phyloP scores from a whole-genome alignment of 2,888 invertebrate genomes.

The Diachrysia chrysitis region DNA sequence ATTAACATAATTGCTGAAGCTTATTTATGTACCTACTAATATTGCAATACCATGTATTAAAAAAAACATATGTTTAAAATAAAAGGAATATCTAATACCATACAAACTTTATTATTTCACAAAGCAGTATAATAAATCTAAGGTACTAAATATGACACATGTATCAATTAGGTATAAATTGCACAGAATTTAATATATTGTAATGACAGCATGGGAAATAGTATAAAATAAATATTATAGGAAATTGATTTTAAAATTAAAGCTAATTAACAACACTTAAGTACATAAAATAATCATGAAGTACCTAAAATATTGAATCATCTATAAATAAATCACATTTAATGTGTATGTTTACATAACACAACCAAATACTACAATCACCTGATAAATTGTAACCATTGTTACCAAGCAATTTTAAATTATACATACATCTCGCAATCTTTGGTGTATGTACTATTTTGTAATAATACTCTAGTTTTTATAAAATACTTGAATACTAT shows the following conservation, averaged over 20 bases:
- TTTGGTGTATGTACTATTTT: conserved; percentile 42
- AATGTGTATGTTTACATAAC: conserved; percentile 41
- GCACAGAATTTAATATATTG: conserved; percentile 5
- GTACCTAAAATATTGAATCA: conserved; percentile 25
- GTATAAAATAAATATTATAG: background rate
- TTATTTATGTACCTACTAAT: background rate
- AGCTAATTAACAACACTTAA: conserved; percentile 57
- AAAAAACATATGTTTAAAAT: background rate
- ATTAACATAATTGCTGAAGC: conserved; percentile 5
- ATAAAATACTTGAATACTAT: conserved; percentile 43
- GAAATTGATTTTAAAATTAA: conserved; percentile 42
- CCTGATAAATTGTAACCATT: conserved; percentile 14
- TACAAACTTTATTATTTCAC: background rate
- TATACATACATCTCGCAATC: conserved; percentile 20
- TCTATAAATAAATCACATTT: conserved; percentile 49
- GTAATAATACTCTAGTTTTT: conserved; percentile 30
- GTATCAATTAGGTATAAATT: conserved; percentile 17
- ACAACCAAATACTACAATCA: conserved; percentile 46
- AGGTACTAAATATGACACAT: conserved; percentile 24
- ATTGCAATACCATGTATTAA: conserved; percentile 2
- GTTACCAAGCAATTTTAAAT: conserved; percentile 10
- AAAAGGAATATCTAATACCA: background rate
- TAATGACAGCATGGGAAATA: background rate
- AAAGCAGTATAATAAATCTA: background rate
- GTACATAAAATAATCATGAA: conserved; percentile 46